Evolutionary conservation across 2,888 invertebrate species (phyloP).

Genomic region (Drosophila falleni): DNA sequence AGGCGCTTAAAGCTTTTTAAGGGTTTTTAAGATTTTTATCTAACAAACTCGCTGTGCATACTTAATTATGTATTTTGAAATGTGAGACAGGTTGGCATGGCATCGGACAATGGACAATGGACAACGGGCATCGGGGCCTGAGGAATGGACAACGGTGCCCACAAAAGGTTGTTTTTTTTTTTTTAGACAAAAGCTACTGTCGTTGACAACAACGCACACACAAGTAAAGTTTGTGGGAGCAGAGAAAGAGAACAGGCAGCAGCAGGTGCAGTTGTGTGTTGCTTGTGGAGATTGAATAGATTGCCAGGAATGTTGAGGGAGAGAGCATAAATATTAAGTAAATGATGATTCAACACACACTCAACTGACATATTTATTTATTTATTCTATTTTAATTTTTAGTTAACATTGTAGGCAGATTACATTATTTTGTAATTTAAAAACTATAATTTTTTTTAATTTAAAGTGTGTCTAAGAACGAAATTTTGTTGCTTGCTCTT

Average conservation of each 20-base stretch:
- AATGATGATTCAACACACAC: constrained; percentile 10
- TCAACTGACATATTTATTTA: neutral
- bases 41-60: constrained; percentile 81
- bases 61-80: constrained; percentile 81
- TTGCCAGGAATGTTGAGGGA: constrained; percentile 25
- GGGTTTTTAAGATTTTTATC: constrained; percentile 81
- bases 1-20: constrained; percentile 81
- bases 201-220: constrained; percentile 68
- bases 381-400: neutral
- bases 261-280: constrained; percentile 27
- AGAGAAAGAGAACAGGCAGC: constrained; percentile 8
- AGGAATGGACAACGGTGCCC: constrained; percentile 23
- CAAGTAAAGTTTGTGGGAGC: constrained; percentile 41
- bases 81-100: constrained; percentile 80
- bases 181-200: constrained; percentile 67
- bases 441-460: no score
- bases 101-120: constrained; percentile 36
- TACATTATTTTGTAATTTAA: neutral
- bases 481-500: neutral
- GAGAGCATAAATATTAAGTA: neutral
- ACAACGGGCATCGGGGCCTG: constrained; percentile 13
- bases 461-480: no score
- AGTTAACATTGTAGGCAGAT: no score
- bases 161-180: constrained; percentile 43
- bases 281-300: constrained; percentile 24